phyloP scores from a whole-genome alignment of 2,113 vertebrate species.

The Chlorocebus sabaeus region DNA sequence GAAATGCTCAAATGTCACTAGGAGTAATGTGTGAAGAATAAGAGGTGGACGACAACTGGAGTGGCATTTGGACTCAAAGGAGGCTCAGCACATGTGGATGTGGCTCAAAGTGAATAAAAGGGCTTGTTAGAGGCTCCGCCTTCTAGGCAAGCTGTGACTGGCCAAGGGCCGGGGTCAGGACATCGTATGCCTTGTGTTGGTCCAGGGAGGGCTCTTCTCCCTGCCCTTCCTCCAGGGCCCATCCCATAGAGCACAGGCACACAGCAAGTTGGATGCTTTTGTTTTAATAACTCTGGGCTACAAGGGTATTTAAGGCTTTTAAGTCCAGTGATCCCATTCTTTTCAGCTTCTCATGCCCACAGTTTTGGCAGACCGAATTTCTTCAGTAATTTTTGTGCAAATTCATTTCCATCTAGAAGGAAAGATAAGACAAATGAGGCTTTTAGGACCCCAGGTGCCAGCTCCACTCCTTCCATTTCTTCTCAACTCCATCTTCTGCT shows the following conservation, averaged over 20 bases:
- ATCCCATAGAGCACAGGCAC: not conserved
- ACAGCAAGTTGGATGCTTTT: not conserved
- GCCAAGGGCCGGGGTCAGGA: not conserved
- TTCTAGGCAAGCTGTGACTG: not conserved
- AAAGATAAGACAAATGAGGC: not conserved
- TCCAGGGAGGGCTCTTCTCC: not conserved
- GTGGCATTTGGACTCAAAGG: not conserved
- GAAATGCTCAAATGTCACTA: not conserved
- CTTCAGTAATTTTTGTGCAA: accelerated
- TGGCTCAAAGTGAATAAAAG: not conserved
- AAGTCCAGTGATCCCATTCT: not conserved
- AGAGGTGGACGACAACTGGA: not conserved
- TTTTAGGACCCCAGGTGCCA: not conserved
- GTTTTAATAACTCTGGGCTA: slow-evolving; percentile 39
- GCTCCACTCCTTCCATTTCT: not conserved
- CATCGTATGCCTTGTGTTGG: not conserved
- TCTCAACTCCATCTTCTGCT: not conserved
- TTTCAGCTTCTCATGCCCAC: accelerated
- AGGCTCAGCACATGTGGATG: not conserved
- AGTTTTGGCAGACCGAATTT: accelerated
- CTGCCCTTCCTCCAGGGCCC: not conserved
- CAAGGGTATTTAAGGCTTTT: not conserved
- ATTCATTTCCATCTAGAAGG: not conserved
- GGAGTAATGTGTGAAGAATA: not conserved
- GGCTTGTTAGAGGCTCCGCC: not conserved